Evolutionary conservation across 2,888 invertebrate genomes (phyloP).

Genomic region (Maniola hyperantus): DNA sequence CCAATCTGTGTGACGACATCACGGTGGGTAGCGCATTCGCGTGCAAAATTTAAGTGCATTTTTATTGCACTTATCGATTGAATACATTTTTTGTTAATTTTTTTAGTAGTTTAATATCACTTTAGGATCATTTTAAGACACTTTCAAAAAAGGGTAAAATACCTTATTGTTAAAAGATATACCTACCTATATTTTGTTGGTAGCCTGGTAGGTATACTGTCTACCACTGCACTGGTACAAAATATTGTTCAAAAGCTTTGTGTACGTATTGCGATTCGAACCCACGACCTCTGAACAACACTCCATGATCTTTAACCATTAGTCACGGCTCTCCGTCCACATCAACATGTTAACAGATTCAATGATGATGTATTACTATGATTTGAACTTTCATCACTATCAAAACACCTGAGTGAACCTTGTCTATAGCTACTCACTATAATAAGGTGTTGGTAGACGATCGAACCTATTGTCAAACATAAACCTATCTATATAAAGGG

Average conservation of each 20-base stretch:
- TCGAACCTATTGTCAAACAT: not conserved
- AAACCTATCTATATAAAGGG: not conserved
- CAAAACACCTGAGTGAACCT: conserved; percentile 6
- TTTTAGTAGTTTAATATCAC: no score
- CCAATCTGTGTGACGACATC: no score
- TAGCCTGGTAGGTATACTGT: no score
- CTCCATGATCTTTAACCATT: conserved; percentile 12
- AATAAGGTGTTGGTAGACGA: not conserved
- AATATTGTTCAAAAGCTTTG: not conserved
- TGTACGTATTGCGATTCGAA: not conserved
- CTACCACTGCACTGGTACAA: no score
- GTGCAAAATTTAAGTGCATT: no score
- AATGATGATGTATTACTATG: conserved; percentile 16
- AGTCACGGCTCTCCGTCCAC: not conserved
- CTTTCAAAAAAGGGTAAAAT: no score
- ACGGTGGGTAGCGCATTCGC: no score
- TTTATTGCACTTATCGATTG: no score
- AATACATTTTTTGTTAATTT: no score
- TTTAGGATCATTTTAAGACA: no score
- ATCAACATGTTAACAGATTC: conserved; percentile 20
- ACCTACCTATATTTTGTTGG: no score
- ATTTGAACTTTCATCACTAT: conserved; percentile 22
- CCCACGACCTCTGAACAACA: not conserved
- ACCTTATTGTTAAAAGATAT: no score
- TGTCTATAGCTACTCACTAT: conserved; percentile 13